Evolutionary conservation across 2,888 invertebrate genomes (phyloP).

Genomic region (Callimorpha dominula): DNA sequence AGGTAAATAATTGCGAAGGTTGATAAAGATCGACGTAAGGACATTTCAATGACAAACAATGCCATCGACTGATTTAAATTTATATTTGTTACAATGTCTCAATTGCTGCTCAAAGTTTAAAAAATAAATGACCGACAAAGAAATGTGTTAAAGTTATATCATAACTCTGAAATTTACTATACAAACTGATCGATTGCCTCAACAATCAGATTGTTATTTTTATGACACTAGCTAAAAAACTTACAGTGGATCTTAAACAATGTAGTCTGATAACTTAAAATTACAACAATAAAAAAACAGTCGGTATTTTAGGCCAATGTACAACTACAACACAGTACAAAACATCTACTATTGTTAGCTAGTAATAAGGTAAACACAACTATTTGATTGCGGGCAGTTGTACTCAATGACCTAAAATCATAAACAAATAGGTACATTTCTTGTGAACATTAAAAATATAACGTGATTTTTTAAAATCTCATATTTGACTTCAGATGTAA

Average conservation of each 20-base stretch:
- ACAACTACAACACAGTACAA: neutral
- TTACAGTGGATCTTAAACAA: neutral
- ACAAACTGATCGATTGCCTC: neutral
- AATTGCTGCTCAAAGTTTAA: neutral
- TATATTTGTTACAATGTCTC: neutral
- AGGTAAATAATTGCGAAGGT: slow-evolving; percentile 4
- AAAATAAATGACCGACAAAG: neutral
- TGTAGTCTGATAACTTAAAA: no score
- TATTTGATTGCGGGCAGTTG: neutral
- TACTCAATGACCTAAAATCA: neutral
- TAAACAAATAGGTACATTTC: no score
- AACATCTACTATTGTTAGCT: neutral
- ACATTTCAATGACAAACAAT: slow-evolving; percentile 5
- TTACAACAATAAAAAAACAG: no score
- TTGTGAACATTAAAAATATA: neutral
- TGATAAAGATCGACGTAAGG: neutral
- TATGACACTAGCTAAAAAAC: neutral
- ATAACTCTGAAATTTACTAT: neutral
- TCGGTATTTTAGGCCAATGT: no score
- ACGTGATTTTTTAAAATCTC: no score
- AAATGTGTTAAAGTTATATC: no score
- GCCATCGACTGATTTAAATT: neutral
- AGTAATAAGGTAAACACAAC: no score
- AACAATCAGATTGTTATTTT: neutral
- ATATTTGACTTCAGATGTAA: neutral